A percentile compares a stretch with the other conserved stretches of the same genome.
phyloP scores from a whole-genome alignment of 2,888 invertebrate species.

The Spodoptera picta region DNA sequence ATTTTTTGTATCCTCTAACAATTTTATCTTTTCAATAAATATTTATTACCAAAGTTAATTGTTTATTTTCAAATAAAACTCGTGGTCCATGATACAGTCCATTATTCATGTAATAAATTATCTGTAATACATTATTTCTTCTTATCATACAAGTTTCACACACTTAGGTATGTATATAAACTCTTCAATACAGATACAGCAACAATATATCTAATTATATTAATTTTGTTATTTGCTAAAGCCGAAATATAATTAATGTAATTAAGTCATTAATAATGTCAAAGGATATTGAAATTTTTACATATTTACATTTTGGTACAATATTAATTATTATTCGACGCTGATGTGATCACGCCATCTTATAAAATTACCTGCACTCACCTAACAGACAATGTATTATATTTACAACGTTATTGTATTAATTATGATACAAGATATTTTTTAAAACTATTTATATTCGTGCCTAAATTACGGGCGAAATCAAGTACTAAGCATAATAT shows the following conservation, averaged over 20 bases:
- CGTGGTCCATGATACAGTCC: slow-evolving; percentile 31
- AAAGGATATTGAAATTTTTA: slow-evolving; percentile 22
- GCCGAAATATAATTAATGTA: slow-evolving; percentile 7
- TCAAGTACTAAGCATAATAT: not conserved
- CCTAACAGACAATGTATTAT: slow-evolving; percentile 30
- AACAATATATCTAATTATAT: slow-evolving; percentile 16
- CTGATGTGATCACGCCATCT: too few relatives aligned
- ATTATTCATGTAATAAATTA: slow-evolving; percentile 56
- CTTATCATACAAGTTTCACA: slow-evolving; percentile 34
- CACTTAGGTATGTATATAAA: slow-evolving; percentile 25
- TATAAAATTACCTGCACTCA: slow-evolving; percentile 3
- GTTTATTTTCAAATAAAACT: slow-evolving; percentile 49
- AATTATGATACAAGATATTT: slow-evolving; percentile 3
- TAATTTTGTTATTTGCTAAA: slow-evolving; percentile 16
- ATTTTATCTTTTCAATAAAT: slow-evolving; percentile 70
- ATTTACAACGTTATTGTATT: slow-evolving; percentile 35
- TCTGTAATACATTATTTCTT: slow-evolving; percentile 37
- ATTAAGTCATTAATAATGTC: slow-evolving; percentile 7
- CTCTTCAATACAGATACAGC: slow-evolving; percentile 19
- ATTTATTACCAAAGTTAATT: slow-evolving; percentile 67
- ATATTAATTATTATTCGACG: not conserved
- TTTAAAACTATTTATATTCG: not conserved
- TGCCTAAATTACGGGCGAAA: not conserved
- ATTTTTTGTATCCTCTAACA: slow-evolving; percentile 77
- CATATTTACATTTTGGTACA: slow-evolving; percentile 48